Evolutionary conservation across 2,113 vertebrate species (phyloP).

Genomic region (Edolisoma coerulescens): DNA sequence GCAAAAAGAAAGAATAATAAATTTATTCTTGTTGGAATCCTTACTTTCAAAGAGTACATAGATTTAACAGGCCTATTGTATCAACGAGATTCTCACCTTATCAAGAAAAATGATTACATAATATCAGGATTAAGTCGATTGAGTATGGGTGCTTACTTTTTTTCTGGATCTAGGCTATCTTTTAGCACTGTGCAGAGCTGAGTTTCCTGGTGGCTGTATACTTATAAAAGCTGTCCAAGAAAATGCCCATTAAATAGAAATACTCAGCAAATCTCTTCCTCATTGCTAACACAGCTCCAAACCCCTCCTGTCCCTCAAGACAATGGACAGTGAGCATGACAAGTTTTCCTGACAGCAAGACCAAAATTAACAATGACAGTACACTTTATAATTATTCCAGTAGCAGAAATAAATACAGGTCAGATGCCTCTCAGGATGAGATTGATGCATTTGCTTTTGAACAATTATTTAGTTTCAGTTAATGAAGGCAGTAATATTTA

Average conservation of each 20-base stretch:
- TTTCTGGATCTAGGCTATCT: not conserved
- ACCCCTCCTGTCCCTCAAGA: not conserved
- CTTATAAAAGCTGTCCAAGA: not conserved
- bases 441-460: not conserved
- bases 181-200: not conserved
- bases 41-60: not conserved
- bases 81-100: not conserved
- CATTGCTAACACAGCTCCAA: not conserved
- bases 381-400: not conserved
- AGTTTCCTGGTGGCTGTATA: not conserved
- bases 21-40: not conserved
- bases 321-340: not conserved
- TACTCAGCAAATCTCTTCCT: not conserved
- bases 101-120: not conserved
- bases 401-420: slow-evolving; percentile 1
- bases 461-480: not conserved
- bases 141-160: not conserved
- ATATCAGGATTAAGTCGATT: accelerated
- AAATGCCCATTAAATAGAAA: not conserved
- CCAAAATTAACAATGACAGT: not conserved
- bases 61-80: not conserved
- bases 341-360: not conserved
- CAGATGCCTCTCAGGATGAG: not conserved
- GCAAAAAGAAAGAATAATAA: not conserved
- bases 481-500: slow-evolving; percentile 20